Evolutionary conservation across 2,797 vertebrate species (phyloP).

Genomic region (Rhinogobio ventralis): DNA sequence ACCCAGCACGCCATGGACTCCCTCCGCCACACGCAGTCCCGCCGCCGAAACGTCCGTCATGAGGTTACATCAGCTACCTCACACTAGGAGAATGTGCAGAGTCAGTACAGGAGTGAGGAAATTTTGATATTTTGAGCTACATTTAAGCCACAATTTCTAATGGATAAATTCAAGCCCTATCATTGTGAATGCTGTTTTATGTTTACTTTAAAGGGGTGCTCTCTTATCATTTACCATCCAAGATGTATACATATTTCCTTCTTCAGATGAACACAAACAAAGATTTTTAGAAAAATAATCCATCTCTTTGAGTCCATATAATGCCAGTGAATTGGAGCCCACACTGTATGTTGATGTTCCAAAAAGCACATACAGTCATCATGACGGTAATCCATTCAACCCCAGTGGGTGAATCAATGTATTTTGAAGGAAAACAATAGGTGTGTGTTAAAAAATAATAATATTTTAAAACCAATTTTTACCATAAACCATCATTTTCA

Average conservation of each 20-base stretch:
- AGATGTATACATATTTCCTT: neutral
- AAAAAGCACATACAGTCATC: neutral
- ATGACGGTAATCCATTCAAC: neutral
- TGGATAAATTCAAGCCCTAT: neutral
- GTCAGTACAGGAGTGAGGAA: too few relatives aligned
- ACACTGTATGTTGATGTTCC: neutral
- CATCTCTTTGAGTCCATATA: neutral
- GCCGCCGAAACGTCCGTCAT: neutral
- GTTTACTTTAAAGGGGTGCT: neutral
- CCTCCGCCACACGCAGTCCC: conserved; percentile 8
- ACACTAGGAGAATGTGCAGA: neutral
- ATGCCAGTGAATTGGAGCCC: neutral
- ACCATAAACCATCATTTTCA: neutral
- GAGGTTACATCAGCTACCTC: conserved; percentile 17
- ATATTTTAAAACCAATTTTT: neutral
- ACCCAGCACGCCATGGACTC: conserved; percentile 39
- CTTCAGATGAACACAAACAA: neutral
- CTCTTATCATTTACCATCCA: neutral
- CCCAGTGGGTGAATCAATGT: neutral
- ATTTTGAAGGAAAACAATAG: neutral
- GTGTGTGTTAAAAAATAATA: neutral
- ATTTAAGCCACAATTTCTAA: neutral
- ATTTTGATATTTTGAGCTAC: neutral
- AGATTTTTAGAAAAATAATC: neutral
- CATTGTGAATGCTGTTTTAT: neutral